Base-by-base conservation (phyloP, 2,888 invertebrate species). In the Oligia fasciuncula region DNA sequence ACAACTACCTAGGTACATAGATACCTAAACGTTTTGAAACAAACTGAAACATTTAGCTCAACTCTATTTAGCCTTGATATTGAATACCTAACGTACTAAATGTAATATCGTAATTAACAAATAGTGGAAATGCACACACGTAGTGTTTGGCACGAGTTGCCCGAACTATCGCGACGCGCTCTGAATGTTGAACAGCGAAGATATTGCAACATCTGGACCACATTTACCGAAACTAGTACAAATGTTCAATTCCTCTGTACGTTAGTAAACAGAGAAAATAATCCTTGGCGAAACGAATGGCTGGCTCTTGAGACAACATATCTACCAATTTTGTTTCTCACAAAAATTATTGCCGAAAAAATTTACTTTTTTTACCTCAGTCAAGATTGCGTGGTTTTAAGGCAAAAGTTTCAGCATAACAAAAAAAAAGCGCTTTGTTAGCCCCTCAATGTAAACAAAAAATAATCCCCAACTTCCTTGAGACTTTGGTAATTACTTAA, bases 101-200 rank as follows among this genome's bases (percentile, higher is more conserved):
- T 77, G 65, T 83, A 83, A 83, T 85, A 78, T 74, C 46, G 79
- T 80, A 80, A 88, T 88, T 87, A 86, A 79, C 88, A 84, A 87
- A 85, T 85, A 77, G 67, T 71, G 60, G 29, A 67, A 49, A 43
- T 75, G 40, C 75, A 65, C 69, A 79, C 75, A 84, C 77, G 81
- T 78, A 67, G 74, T 76, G 79, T 83, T 85, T 85, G 85, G 72
- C 81, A 79, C 81, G 79, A 91, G 84, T 91, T 88, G 81, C 78
- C 76, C 73, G 73, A 89, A 89, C 90, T 88, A 87, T 85, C 81
- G 75, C 73, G 87, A 88, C 90, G 90, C 88, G 87, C 65, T 46
- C 54, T 71, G 88, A 88, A 91, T 90, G 63, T 51, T 76, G 65
- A 83, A 78, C 77, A 70, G 72, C 73, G 68, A 79, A 84, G 85